Evolutionary conservation across 2,888 invertebrate genomes (phyloP), one percentile per base, ranked within the genome.

Genomic region (Melanchra persicariae): DNA sequence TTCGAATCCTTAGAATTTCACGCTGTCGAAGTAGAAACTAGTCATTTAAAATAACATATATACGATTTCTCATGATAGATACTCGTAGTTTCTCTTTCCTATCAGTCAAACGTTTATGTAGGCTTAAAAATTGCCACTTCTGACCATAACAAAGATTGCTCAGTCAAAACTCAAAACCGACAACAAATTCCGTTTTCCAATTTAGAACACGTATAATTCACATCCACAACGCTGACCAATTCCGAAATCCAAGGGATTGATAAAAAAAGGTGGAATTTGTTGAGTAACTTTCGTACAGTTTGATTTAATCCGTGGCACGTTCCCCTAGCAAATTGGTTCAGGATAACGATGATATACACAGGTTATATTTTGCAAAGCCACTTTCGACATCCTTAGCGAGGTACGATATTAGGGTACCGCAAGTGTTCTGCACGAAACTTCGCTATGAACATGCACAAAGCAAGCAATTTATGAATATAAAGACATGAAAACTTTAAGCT

Each of bases 301-400:
- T 78, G 82, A 84, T 87, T 89, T 88, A 88, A 88, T 88, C 87
- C 86, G 59, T 73, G 77, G 73, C 86, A 82, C 85, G 85, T 88
- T 89, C 70, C 85, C 85, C 78, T 58, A 76, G 82, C 81, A 87
- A 90, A 91, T 89, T 89, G 89, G 87, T 82, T 78, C 84, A 81
- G 82, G 81, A 83, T 89, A 90, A 91, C 86, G 86, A 90, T 89
- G 90, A 91, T 88, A 85, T 87, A 90, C 85, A 79, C 75, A 78
- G 63, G 80, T 73, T 83, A 81, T 87, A 85, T 87, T 86, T 82
- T 79, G 84, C 81, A 81, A 87, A 83, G 81, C 79, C 73, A 82
- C 74, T 83, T 80, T 82, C 81, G 74, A 79, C 78, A 68, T 81
- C 79, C 75, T 81, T 79, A 79, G 61, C 47, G 66, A 72, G 67